Base-by-base conservation (phyloP, 2,113 vertebrate genomes). In the Agelaius phoeniceus region DNA sequence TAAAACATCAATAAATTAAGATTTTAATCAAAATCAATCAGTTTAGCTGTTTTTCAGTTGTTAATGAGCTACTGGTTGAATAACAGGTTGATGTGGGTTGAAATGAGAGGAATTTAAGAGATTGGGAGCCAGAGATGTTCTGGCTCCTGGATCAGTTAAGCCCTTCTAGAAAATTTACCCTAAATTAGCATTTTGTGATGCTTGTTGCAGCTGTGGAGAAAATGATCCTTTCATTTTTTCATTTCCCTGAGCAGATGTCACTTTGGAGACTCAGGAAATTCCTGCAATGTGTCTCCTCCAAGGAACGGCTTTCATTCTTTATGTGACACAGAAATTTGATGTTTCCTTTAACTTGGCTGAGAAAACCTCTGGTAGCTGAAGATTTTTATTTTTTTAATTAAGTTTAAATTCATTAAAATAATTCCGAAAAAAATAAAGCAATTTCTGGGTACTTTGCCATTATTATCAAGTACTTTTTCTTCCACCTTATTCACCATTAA, bases 21-120 rank as follows among this genome's bases (percentile, higher is more conserved):
- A 89, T 93, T 96, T 93, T 80, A 87, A 97, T 92, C 77, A 91
- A 93, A 96, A 93, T 87, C 69, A 41, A 94, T 80, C 84, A 48
- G 9, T 48, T 65, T 74, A 85, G 80, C 27, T 68, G 19, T 0
- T 46, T 82, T 85, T 39, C 18, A 7, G 17, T 28, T 61, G 43
- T 37, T 73, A 31, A 57, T 37, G 61, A 72, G 3, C 35, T 72
- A 0, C 3, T 77, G 86, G 89, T 48, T 44, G 94, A 96, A 75
- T 80, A 61, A 22, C 54, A 96, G 59, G 72, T 80, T 91, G 49
- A 14, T 43, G 15, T n/a, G 68, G 69, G 68, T 75, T 19, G 48
- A 73, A 92, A n/a, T 66, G 71, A 30, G 7, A 9, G 35, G 7
- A 28, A 3, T 48, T 81, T 63, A 13, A 35, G 81, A 7, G 7